Percentiles rank a stretch among this genome's conserved stretches.
phyloP scores from a whole-genome alignment of 2,113 vertebrate species.

The Archocentrus centrarchus region DNA sequence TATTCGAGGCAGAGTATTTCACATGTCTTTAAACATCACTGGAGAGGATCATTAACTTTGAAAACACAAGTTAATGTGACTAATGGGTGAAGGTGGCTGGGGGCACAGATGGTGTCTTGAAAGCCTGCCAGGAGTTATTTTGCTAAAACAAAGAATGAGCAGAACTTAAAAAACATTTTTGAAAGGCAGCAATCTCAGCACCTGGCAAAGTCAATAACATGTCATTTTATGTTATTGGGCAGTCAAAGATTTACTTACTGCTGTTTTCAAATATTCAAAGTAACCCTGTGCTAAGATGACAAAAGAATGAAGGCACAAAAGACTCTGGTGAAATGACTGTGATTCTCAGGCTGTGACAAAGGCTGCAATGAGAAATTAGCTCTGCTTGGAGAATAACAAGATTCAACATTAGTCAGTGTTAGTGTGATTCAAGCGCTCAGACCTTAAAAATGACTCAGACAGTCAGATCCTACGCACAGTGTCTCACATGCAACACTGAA shows the following conservation, averaged over 20 bases:
- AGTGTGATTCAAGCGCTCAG: slow-evolving; percentile 57
- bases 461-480: slow-evolving; percentile 57
- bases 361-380: slow-evolving; percentile 45
- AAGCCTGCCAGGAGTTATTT: slow-evolving; percentile 22
- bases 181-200: slow-evolving; percentile 19
- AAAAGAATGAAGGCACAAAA: slow-evolving; percentile 21
- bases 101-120: slow-evolving; percentile 47
- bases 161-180: background rate
- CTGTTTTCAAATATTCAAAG: slow-evolving; percentile 36
- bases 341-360: slow-evolving; percentile 37
- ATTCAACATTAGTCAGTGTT: slow-evolving; percentile 59
- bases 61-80: slow-evolving; percentile 34
- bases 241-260: slow-evolving; percentile 19
- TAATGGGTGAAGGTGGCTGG: slow-evolving; percentile 27
- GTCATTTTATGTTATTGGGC: slow-evolving; percentile 18
- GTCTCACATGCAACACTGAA: slow-evolving; percentile 42
- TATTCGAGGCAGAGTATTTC: background rate
- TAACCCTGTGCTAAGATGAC: slow-evolving; percentile 23
- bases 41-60: slow-evolving; percentile 23
- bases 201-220: background rate
- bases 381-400: slow-evolving; percentile 35
- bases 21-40: background rate
- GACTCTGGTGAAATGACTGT: background rate
- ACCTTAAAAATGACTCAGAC: slow-evolving; percentile 64
- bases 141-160: slow-evolving; percentile 31